Evolutionary conservation across 2,888 invertebrate species (phyloP).

Genomic region (Eutolmus rufibarbis): DNA sequence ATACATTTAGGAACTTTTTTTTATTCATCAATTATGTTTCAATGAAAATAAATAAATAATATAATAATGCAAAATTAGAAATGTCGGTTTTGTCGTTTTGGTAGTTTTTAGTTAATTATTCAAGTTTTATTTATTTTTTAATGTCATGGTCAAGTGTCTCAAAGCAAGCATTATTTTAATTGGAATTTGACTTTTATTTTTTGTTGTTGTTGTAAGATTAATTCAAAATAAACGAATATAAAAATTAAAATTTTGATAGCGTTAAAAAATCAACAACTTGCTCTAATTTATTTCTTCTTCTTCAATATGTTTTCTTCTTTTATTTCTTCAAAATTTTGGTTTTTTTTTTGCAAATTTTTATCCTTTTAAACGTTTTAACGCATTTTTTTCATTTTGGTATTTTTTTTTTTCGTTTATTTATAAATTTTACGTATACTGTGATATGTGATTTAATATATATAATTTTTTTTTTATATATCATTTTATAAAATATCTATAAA

Average conservation of each 20-base stretch:
- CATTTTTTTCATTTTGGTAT: not conserved
- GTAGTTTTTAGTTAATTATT: not conserved
- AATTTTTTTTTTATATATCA: not conserved
- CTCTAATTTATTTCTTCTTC: not conserved
- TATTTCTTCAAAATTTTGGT: not conserved
- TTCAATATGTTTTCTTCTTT: not conserved
- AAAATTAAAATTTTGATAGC: not conserved
- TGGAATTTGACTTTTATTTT: too few species aligned
- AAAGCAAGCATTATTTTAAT: not conserved
- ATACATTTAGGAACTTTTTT: slow-evolving; percentile 25
- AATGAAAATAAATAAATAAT: not conserved
- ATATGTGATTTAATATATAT: slow-evolving; percentile 43
- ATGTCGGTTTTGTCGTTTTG: not conserved
- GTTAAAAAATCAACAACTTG: not conserved
- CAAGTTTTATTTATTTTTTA: not conserved
- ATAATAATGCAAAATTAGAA: not conserved
- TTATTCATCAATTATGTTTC: not conserved
- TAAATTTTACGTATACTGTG: slow-evolving; percentile 41
- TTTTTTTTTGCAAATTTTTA: not conserved
- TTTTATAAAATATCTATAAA: slow-evolving; percentile 19
- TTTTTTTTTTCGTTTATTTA: slow-evolving; percentile 15
- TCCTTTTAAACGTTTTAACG: slow-evolving; percentile 27
- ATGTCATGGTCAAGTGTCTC: not conserved
- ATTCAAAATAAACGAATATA: too few species aligned
- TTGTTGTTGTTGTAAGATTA: not conserved